phyloP scores from a whole-genome alignment of 2,797 vertebrate genomes.

The Astyanax mexicanus region DNA sequence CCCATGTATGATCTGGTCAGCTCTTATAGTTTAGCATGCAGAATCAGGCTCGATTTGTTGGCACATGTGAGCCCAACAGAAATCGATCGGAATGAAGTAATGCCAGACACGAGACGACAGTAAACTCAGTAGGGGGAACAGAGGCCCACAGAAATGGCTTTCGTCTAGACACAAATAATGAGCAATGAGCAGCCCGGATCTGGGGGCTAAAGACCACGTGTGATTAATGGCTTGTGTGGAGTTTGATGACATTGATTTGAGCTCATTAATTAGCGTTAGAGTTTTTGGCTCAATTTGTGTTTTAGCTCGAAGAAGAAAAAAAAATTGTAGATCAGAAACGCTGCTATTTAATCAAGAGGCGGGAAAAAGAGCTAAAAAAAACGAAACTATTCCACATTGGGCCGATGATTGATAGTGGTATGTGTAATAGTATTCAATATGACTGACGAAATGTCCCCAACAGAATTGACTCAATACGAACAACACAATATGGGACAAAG shows the following conservation, averaged over 20 bases:
- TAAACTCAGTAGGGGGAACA: slow-evolving; percentile 54
- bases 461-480: neutral
- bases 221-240: neutral
- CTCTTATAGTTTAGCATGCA: neutral
- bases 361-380: neutral
- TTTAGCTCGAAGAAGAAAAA: no score
- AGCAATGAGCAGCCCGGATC: slow-evolving; percentile 41
- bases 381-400: no score
- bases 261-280: slow-evolving; percentile 19
- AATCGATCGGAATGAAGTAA: slow-evolving; percentile 71
- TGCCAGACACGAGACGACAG: slow-evolving; percentile 61
- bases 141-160: slow-evolving; percentile 52
- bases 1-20: neutral
- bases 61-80: slow-evolving; percentile 42
- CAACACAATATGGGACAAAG: neutral
- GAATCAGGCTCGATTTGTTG: neutral
- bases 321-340: neutral
- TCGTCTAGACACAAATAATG: slow-evolving; percentile 67
- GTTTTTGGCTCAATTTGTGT: neutral
- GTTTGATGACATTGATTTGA: slow-evolving; percentile 1
- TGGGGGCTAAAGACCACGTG: neutral
- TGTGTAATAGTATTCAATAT: neutral
- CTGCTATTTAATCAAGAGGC: neutral
- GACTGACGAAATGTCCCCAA: neutral
- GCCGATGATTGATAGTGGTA: neutral